Evolutionary conservation across 2,888 invertebrate genomes (phyloP), one percentile per base, ranked within the genome.

Genomic region (Drosophila falleni): DNA sequence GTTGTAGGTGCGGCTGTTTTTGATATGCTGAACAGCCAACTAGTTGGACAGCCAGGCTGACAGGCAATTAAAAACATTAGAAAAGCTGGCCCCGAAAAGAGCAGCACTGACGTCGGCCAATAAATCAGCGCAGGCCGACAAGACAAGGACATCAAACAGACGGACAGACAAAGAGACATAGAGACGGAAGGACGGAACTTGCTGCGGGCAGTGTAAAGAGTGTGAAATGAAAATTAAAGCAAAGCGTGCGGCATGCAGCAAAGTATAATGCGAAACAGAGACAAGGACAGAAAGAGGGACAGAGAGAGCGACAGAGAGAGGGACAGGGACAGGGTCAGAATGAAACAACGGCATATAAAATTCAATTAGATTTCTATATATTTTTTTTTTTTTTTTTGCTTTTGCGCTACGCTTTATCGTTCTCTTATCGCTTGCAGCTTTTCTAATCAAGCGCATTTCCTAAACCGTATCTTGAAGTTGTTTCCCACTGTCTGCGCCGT

Each of bases 361-460:
- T 89, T 86, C 86, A 89, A 89, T 89, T 86, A 86, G 76, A 88
- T 74, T 86, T 74, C 62, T 87, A 72, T 80, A 69, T 71, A 61
- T 51, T 62, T 62, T 77, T 70, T 71, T 64, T 3, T 23, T 46
- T 64, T 51, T 62, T 68, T 77, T 68, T 71, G n/a, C n/a, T n/a
- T 62, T 46, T 68, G 37, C 26, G 23, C 13, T 55, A 23, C 11
- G 47, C 54, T 54, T 53, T 61, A 42, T 33, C 44, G 70, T 15
- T 50, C 39, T 26, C 42, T 62, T 85, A 85, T 75, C 75, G 89
- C 82, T 79, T 71, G 75, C 72, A 87, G 88, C 78, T 74, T 72
- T 86, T 88, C 89, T 88, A 86, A 86, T 86, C 86, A 88, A 88
- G 87, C 86, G 65, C 78, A 74, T 77, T 70, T 83, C 78, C 72